Evolutionary conservation across 2,797 vertebrate species (phyloP).

Genomic region (Sebastes nivosus): DNA sequence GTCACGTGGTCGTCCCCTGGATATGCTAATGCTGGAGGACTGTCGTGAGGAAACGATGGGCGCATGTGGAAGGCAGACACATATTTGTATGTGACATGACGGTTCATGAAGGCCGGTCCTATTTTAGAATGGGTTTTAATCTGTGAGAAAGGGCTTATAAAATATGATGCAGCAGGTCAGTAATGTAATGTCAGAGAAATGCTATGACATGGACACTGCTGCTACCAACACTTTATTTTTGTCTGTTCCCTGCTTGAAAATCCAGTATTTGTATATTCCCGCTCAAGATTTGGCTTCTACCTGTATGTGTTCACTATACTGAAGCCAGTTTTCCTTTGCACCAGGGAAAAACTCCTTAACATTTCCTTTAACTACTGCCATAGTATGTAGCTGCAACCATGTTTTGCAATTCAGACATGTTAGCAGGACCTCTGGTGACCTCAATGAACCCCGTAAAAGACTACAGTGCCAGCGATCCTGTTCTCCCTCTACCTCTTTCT

Average conservation of each 20-base stretch:
- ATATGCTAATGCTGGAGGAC: conserved; percentile 3
- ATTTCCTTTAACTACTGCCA: conserved; percentile 12
- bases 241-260: neutral
- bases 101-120: neutral
- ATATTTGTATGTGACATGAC: neutral
- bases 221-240: conserved; percentile 8
- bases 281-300: neutral
- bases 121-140: conserved; percentile 5
- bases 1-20: neutral
- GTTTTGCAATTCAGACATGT: conserved; percentile 28
- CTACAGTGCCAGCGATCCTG: conserved; percentile 23
- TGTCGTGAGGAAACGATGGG: neutral
- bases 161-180: neutral
- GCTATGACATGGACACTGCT: neutral
- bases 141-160: neutral
- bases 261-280: neutral
- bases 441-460: conserved; percentile 25
- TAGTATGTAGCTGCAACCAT: conserved; percentile 7
- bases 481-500: conserved; percentile 8
- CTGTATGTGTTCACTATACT: neutral
- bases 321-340: neutral
- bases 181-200: neutral
- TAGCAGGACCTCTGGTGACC: conserved; percentile 19
- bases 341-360: neutral
- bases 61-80: neutral